These are phyloP conservation scores for Eupithecia dodoneata DNA, from an alignment of 2,888 invertebrate genomes.

Conservation along the genomic window DNA sequence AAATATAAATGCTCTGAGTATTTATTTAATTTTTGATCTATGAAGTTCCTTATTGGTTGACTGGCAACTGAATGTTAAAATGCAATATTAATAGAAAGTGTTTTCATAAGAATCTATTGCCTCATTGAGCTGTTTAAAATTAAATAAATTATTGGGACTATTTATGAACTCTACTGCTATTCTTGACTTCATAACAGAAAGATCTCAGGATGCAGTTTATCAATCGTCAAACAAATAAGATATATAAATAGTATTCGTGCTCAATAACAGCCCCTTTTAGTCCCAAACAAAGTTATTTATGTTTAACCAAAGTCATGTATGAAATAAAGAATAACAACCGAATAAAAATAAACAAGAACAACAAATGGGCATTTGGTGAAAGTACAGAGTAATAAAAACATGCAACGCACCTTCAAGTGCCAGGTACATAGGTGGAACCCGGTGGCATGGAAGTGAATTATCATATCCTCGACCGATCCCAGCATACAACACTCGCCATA, in stretches of 20 bases:
- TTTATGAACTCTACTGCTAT: too few relatives aligned
- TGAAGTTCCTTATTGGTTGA: too few relatives aligned
- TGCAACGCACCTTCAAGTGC: conserved; percentile 73
- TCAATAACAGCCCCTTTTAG: conserved; percentile 61
- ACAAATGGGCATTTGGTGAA: conserved; percentile 22
- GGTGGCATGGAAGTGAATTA: conserved; percentile 78
- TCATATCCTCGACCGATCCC: conserved; percentile 79
- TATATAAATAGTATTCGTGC: conserved; percentile 42
- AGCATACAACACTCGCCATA: conserved; percentile 70
- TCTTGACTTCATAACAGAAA: conserved; percentile 4
- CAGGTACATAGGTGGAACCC: conserved; percentile 80
- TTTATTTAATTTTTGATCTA: too few relatives aligned
- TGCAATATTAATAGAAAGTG: too few relatives aligned
- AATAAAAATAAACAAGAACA: conserved; percentile 14
- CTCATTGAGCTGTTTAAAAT: too few relatives aligned
- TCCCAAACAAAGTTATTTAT: conserved; percentile 62
- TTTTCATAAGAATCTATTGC: too few relatives aligned
- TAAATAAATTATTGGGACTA: too few relatives aligned
- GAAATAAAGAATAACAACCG: conserved; percentile 25
- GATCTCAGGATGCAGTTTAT: conserved; percentile 19
- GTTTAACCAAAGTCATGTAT: conserved; percentile 30
- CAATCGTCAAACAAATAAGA: conserved; percentile 28
- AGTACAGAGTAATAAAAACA: conserved; percentile 41
- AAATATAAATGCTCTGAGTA: too few relatives aligned
- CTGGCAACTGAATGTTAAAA: too few relatives aligned